phyloP scores from a whole-genome alignment of 2,888 invertebrate genomes.

The Flexamia atlantica region DNA sequence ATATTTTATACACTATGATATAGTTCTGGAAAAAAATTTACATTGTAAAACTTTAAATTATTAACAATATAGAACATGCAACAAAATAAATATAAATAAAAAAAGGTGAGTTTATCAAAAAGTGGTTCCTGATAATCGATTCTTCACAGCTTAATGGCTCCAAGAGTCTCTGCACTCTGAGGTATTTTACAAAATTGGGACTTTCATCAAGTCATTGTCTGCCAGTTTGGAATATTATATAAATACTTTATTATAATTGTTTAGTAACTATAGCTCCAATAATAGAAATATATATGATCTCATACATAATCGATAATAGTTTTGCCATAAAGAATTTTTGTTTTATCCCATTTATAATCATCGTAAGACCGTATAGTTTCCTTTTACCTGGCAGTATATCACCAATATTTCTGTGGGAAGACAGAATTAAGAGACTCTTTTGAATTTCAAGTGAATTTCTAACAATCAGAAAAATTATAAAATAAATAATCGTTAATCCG shows the following conservation, averaged over 20 bases:
- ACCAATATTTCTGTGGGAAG: neutral
- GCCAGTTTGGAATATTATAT: neutral
- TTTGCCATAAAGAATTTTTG: neutral
- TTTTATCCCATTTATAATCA: neutral
- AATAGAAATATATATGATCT: neutral
- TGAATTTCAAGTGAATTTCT: conserved; percentile 29
- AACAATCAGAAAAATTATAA: neutral
- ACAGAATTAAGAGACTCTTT: neutral
- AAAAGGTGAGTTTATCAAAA: neutral
- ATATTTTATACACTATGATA: conserved; percentile 3
- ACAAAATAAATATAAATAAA: conserved; percentile 22
- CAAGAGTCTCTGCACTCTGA: conserved; percentile 16
- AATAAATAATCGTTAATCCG: neutral
- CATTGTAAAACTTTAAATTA: neutral
- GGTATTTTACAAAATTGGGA: neutral
- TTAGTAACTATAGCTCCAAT: neutral
- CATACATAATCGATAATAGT: neutral
- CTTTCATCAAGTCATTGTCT: neutral
- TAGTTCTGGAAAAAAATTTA: conserved; percentile 4
- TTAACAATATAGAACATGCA: conserved; percentile 23
- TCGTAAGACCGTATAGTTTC: neutral
- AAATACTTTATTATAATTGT: neutral
- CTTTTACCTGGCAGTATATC: neutral
- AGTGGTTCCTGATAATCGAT: neutral
- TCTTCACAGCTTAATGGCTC: neutral